Percentiles rank a stretch among this genome's conserved stretches.
These are phyloP conservation scores for Mya arenaria DNA, from an alignment of 1,140 invertebrate species.

Conservation along the genomic window DNA sequence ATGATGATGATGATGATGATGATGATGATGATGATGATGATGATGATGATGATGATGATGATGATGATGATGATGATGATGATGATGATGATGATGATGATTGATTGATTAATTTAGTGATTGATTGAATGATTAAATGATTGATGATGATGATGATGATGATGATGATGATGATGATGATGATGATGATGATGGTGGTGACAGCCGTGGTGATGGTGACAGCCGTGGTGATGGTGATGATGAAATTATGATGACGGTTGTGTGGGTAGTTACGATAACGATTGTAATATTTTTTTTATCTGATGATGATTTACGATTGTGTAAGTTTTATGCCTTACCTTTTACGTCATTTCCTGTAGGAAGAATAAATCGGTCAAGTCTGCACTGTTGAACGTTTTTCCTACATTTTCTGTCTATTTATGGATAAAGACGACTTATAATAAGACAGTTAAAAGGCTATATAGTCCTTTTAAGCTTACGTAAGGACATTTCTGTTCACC, in stretches of 20 bases:
- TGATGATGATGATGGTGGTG: not conserved
- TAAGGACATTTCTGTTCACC: no score
- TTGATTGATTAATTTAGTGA: no score
- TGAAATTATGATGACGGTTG: no score
- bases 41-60: not conserved
- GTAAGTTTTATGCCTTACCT: no score
- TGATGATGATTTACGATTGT: no score
- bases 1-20: slow-evolving; percentile 15
- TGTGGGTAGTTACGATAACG: no score
- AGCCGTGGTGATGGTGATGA: not conserved
- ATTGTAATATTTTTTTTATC: not conserved
- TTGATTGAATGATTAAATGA: not conserved
- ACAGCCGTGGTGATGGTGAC: not conserved
- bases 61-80: not conserved
- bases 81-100: not conserved
- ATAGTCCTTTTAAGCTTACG: no score
- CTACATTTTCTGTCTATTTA: not conserved
- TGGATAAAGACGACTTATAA: no score
- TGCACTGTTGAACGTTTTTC: not conserved
- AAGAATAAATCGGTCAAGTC: slow-evolving; percentile 1
- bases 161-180: not conserved
- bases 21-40: slow-evolving; percentile 2
- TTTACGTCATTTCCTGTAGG: not conserved
- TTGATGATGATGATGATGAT: not conserved
- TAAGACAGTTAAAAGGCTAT: no score